Evolutionary conservation across 35 echinoderm and acorn worm species (phyloP), one percentile per base, ranked within the genome.

Genomic region (Patiria miniata): DNA sequence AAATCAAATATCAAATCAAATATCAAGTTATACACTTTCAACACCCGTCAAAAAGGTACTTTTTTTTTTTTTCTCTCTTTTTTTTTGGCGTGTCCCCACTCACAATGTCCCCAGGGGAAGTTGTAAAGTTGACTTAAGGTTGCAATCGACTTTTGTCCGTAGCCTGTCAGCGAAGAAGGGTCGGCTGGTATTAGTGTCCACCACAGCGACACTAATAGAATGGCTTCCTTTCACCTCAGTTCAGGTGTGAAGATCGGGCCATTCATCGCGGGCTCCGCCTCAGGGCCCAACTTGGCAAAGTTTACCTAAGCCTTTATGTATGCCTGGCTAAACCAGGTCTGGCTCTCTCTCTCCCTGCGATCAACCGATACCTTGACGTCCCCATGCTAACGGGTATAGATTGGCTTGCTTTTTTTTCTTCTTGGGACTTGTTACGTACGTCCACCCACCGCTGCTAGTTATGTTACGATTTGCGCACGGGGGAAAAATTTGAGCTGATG

Each of bases 71-170:
- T 18, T 73, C 14, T 34, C 29, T 73, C 26, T 34, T 73, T 26
- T 30, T 10, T 73, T 26, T 30, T 12, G 29, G 19, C 26, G 65
- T 26, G 65, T 23, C 65, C 42, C 26, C 30, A 73, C 65, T 73
- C 65, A 18, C 14, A 73, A 30, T 32, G 34, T 26, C 65, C 65
- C 65, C 26, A 73, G 65, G n/a, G 65, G 65, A 73, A 30, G 65
- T 73, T 73, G 65, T 73, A 73, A 73, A 73, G 65, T 73, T 73
- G 65, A 73, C 65, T 73, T 73, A 73, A 73, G 65, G 65, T 73
- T 18, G 65, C 65, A 73, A 30, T 73, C 65, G 26, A 34, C 65
- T 73, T 73, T 73, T 73, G 65, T 73, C 65, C 30, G 65, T 34
- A 23, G 14, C 65, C 65, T 73, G 65, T 73, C 65, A 73, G 65